phyloP scores from a whole-genome alignment of 1,140 invertebrate species.

The Holcopasites calliopsidis region DNA sequence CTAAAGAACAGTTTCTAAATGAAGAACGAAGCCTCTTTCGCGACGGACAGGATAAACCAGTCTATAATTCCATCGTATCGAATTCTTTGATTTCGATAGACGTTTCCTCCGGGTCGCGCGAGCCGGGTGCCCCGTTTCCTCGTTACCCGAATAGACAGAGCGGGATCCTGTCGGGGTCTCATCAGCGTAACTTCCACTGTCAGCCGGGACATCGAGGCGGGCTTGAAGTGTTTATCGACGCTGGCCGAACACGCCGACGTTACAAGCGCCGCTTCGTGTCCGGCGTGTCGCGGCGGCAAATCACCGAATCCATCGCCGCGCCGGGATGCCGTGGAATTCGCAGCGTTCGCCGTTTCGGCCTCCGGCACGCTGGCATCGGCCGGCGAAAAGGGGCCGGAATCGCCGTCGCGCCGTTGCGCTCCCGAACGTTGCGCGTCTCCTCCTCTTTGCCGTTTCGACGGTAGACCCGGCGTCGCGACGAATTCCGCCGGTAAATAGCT shows the following conservation, averaged over 20 bases:
- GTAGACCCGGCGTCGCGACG: not conserved
- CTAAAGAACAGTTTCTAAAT: too few species aligned
- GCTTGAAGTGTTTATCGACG: constrained; percentile 62
- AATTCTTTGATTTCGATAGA: too few species aligned
- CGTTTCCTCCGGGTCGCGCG: too few species aligned
- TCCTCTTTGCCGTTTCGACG: constrained; percentile 7
- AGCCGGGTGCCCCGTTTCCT: constrained; percentile 9
- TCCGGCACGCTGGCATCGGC: constrained; percentile 43
- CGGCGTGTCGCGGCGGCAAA: constrained; percentile 60
- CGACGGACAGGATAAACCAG: too few species aligned
- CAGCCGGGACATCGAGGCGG: constrained; percentile 47
- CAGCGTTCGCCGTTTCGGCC: constrained; percentile 58
- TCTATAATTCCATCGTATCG: too few species aligned
- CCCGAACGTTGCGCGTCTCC: not conserved
- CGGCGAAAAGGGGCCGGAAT: constrained; percentile 35
- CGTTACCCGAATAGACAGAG: constrained; percentile 5
- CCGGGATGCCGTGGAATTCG: constrained; percentile 54
- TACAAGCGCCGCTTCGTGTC: constrained; percentile 61
- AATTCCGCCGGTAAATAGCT: constrained; percentile 10
- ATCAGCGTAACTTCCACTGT: constrained; percentile 62
- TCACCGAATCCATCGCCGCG: constrained; percentile 53
- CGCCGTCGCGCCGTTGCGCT: constrained; percentile 23
- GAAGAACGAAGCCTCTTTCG: too few species aligned
- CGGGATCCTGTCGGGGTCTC: constrained; percentile 27
- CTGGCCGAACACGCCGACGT: constrained; percentile 49